Conservation (phyloP, 2,797 vertebrate species). For the Coregonus sp. region DNA sequence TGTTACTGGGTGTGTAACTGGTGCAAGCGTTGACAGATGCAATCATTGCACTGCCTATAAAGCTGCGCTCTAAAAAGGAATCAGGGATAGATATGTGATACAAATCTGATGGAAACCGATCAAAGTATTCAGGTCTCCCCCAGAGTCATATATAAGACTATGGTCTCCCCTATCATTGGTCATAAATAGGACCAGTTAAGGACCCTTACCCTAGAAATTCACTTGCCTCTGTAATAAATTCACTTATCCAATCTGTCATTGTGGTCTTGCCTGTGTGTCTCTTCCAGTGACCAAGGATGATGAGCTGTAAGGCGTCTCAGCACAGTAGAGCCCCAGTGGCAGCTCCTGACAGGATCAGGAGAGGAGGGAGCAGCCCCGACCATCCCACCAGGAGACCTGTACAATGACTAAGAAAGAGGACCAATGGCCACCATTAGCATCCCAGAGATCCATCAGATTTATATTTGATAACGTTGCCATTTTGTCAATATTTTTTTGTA, state of each 20-base stretch:
- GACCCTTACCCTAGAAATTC: background rate
- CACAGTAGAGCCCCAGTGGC: slow-evolving; percentile 1
- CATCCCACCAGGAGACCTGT: background rate
- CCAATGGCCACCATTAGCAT: background rate
- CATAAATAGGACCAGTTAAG: background rate
- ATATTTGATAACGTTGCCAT: background rate
- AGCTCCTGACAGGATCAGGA: slow-evolving; percentile 22
- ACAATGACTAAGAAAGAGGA: background rate
- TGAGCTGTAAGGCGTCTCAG: slow-evolving; percentile 58
- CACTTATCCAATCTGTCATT: background rate
- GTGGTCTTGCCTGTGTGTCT: slow-evolving; percentile 3
- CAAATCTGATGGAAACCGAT: background rate
- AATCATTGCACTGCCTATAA: background rate
- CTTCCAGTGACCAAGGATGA: slow-evolving; percentile 66
- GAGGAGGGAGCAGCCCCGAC: background rate
- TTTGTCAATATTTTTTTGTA: too few relatives aligned
- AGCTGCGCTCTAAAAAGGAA: background rate
- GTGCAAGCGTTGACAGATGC: slow-evolving; percentile 2
- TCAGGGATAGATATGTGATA: background rate
- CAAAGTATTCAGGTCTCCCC: too few relatives aligned
- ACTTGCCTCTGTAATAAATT: background rate
- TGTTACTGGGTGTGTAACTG: background rate
- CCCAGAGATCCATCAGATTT: background rate
- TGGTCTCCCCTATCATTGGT: too few relatives aligned
- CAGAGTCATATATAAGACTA: too few relatives aligned